These are phyloP conservation scores for Drosophila rhopaloa DNA, from an alignment of 1,140 invertebrate genomes.

Conservation along the genomic window DNA sequence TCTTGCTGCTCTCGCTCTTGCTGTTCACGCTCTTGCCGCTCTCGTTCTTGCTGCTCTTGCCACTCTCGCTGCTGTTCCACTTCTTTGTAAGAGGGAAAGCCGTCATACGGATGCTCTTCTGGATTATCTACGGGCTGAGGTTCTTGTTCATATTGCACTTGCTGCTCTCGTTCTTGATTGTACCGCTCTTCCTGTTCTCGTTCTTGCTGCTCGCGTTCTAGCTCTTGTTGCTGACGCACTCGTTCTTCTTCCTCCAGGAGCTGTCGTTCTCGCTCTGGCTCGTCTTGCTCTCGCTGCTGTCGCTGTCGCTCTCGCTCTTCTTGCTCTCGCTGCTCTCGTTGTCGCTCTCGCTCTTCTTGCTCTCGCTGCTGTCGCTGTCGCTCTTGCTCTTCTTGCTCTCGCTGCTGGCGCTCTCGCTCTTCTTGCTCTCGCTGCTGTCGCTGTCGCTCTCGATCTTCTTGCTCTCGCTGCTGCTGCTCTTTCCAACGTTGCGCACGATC, in stretches of 20 bases:
- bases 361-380: constrained; percentile 2
- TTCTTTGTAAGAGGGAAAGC: no score
- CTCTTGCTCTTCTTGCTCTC: constrained; percentile 8
- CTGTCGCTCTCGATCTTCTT: constrained; percentile 3
- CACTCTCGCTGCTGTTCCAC: not conserved
- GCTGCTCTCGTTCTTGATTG: not conserved
- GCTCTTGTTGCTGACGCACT: no score
- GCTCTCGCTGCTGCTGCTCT: constrained; percentile 15
- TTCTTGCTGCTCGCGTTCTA: not conserved
- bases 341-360: constrained; percentile 7
- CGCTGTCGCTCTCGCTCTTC: no score
- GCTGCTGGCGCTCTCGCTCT: constrained; percentile 2
- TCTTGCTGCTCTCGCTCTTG: constrained; percentile 11
- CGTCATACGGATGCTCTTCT: no score
- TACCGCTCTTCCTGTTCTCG: not conserved
- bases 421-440: constrained; percentile 2
- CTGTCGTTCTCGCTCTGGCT: no score
- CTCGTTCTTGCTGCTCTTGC: not conserved
- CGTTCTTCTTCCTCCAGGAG: no score
- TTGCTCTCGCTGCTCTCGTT: not conserved
- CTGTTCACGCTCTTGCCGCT: not conserved
- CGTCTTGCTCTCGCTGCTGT: no score
- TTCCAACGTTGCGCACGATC: constrained; percentile 16
- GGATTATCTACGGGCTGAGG: no score
- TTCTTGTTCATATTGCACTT: not conserved